These are phyloP conservation scores for Vespertilio murinus DNA, from an alignment of 2,797 vertebrate species.

Conservation along the genomic window DNA sequence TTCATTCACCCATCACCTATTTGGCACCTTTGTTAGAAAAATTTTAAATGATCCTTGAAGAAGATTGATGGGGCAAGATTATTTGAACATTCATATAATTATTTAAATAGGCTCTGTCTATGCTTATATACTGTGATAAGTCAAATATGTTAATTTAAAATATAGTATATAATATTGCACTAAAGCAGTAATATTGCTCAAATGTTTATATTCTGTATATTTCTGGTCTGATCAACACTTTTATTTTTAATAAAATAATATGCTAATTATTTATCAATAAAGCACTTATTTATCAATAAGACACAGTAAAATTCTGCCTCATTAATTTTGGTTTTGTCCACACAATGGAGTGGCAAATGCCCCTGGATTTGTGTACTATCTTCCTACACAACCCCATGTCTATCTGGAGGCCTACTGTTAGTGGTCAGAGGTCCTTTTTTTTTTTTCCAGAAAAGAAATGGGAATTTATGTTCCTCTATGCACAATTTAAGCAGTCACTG, in stretches of 20 bases:
- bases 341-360: background rate
- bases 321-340: background rate
- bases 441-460: background rate
- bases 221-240: background rate
- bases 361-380: background rate
- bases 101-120: background rate
- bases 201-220: background rate
- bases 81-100: background rate
- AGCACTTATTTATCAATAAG: background rate
- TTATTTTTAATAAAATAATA: background rate
- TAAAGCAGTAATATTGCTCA: background rate
- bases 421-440: background rate
- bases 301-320: background rate
- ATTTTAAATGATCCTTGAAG: constrained; percentile 22
- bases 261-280: background rate
- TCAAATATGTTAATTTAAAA: background rate
- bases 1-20: constrained; percentile 39
- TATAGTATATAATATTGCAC: background rate
- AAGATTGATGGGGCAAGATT: background rate
- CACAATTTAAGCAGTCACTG: background rate
- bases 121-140: background rate
- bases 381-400: background rate
- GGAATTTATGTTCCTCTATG: background rate
- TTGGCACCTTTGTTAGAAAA: background rate
- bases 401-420: background rate